A percentile compares a stretch with the other conserved stretches of the same genome.
Evolutionary conservation across 1,140 invertebrate genomes (phyloP).

Genomic region (Drosophila serrata): DNA sequence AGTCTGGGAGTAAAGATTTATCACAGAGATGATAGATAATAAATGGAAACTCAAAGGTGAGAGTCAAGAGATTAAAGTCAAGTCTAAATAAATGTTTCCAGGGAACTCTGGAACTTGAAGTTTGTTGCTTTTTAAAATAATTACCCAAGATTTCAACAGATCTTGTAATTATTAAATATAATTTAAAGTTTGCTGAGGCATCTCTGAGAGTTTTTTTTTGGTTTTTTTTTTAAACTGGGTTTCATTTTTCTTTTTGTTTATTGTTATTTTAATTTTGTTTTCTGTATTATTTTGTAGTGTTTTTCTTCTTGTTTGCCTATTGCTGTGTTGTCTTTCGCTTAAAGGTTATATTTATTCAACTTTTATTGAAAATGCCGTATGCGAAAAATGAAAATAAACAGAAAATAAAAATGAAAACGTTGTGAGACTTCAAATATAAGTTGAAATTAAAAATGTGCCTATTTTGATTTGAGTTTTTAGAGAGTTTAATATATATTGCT

Average conservation of each 20-base stretch:
- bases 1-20: constrained; percentile 9
- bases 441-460: constrained; percentile 16
- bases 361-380: constrained; percentile 27
- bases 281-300: constrained; percentile 20
- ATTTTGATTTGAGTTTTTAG: constrained; percentile 13
- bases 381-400: constrained; percentile 34
- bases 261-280: constrained; percentile 34
- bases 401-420: constrained; percentile 18
- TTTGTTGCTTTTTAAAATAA: background rate
- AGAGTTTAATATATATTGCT: background rate
- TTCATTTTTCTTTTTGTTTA: constrained; percentile 20
- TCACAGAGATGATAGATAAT: constrained; percentile 24
- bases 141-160: background rate
- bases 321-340: constrained; percentile 23
- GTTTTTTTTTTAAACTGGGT: constrained; percentile 6
- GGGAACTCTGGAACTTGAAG: background rate
- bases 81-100: constrained; percentile 2
- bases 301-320: too few species aligned
- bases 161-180: background rate
- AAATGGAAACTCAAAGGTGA: background rate
- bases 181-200: background rate
- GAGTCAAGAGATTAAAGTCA: constrained; percentile 5
- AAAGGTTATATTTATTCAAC: constrained; percentile 36
- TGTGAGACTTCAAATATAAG: constrained; percentile 13
- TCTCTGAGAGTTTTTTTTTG: too few species aligned